Percentiles rank a stretch among this genome's conserved stretches.
Conservation (phyloP, 2,888 invertebrate genomes). For the Luperina nickerlii region DNA sequence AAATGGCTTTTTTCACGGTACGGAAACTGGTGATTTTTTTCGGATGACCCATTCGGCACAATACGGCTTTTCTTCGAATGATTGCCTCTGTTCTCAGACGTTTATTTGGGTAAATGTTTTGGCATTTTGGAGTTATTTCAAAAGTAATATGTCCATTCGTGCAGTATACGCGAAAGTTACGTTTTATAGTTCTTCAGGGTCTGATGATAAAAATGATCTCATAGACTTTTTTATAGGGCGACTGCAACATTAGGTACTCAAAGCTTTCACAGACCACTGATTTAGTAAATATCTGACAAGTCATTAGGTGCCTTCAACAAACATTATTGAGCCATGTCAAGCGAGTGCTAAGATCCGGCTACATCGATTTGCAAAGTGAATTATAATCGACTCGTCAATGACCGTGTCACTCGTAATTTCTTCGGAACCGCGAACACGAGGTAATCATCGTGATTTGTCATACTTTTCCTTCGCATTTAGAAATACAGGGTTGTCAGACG, state of each 20-base stretch:
- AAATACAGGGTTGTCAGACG: slow-evolving; percentile 52
- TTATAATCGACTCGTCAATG: slow-evolving; percentile 72
- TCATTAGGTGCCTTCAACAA: slow-evolving; percentile 24
- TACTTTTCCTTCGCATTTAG: slow-evolving; percentile 78
- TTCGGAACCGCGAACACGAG: slow-evolving; percentile 69
- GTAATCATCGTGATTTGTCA: slow-evolving; percentile 80
- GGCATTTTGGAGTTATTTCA: slow-evolving; percentile 42
- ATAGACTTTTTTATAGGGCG: slow-evolving; percentile 10
- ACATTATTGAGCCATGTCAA: slow-evolving; percentile 32
- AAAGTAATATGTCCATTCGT: not conserved
- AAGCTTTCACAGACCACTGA: slow-evolving; percentile 29
- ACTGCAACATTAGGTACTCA: not conserved
- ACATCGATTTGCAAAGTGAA: slow-evolving; percentile 70
- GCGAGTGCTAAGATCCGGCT: slow-evolving; percentile 59
- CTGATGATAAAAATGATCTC: not conserved
- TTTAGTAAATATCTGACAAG: slow-evolving; percentile 36
- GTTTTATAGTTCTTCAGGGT: slow-evolving; percentile 3
- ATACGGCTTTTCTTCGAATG: slow-evolving; percentile 57
- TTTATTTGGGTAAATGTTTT: slow-evolving; percentile 51
- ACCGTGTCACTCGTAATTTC: slow-evolving; percentile 72
- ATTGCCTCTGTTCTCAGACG: slow-evolving; percentile 28
- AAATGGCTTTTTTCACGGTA: slow-evolving; percentile 86
- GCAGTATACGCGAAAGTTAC: not conserved
- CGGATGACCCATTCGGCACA: slow-evolving; percentile 77
- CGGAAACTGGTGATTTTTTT: slow-evolving; percentile 85